Evolutionary conservation across 2,797 vertebrate genomes (phyloP), one percentile per base, ranked within the genome.

Genomic region (Scarus forsteni): DNA sequence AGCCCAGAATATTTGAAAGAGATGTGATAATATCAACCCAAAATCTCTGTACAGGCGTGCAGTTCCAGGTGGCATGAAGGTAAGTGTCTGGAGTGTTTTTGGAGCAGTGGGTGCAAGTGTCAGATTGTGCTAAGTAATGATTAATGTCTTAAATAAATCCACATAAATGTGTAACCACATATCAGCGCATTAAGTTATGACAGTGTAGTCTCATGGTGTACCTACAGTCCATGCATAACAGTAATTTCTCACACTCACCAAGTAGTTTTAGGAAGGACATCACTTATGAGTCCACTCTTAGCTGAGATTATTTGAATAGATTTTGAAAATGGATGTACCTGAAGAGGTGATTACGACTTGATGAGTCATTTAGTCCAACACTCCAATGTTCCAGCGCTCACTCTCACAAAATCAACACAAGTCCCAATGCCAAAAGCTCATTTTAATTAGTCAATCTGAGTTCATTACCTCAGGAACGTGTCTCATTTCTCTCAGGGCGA

Each of bases 381-480:
- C 44, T 63, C n/a, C 54, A 50, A 38, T 54, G 75, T 80, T 73
- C 60, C 77, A 36, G 64, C 58, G 46, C 73, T 73, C 40, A 3
- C 35, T 72, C 58, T 57, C 34, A 42, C 70, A 79, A 74, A 80
- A 76, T 77, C 73, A 87, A 83, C 75, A 81, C 2, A 66, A 60
- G 61, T 68, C 73, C 46, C 66, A n/a, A 64, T 35, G 48, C 69
- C 64, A 79, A 83, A 74, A 83, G 73, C 79, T 55, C 6, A 42
- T 76, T 83, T 83, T 85, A 87, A 89, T 88, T 75, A 90, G 73
- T 80, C 66, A 73, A 67, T 81, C 71, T 73, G 55, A 85, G 75
- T 84, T 70, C 52, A 84, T 81, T 79, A 82, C 64, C 51, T 76
- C 48, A 40, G 70, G 80, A 80, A 69, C 38, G 16, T 77, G 81